These are phyloP conservation scores for Ladona fulva DNA, from an alignment of 1,140 invertebrate genomes.

Conservation along the genomic window DNA sequence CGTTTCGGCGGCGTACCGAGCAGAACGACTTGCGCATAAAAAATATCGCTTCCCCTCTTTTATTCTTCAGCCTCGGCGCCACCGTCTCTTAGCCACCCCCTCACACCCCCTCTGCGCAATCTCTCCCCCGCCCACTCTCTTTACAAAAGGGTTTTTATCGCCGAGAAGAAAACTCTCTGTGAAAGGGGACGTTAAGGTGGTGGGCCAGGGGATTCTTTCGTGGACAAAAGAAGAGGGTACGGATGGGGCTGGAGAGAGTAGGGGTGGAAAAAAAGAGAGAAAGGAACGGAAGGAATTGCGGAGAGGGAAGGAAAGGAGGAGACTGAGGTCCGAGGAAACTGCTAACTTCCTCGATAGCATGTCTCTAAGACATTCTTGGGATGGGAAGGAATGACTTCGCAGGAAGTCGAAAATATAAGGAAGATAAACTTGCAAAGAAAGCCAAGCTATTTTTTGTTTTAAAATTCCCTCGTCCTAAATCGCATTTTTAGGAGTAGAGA, in stretches of 20 bases:
- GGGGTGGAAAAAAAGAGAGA: too few relatives aligned
- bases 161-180: background rate
- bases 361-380: too few relatives aligned
- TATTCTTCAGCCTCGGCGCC: background rate
- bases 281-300: too few relatives aligned
- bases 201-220: background rate
- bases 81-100: background rate
- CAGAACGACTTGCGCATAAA: background rate
- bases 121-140: background rate
- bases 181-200: background rate
- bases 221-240: background rate
- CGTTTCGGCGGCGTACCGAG: background rate
- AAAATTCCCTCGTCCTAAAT: too few relatives aligned
- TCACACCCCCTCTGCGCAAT: background rate
- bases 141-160: background rate
- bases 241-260: background rate
- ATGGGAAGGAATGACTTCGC: too few relatives aligned
- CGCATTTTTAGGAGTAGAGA: too few relatives aligned
- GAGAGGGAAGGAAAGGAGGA: background rate
- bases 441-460: too few relatives aligned
- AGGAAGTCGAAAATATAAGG: too few relatives aligned
- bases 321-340: conserved; percentile 1
- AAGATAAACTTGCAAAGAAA: too few relatives aligned
- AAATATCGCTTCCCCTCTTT: background rate
- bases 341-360: background rate